Evolutionary conservation across 2,797 vertebrate genomes (phyloP).

Genomic region (Miichthys miiuy): DNA sequence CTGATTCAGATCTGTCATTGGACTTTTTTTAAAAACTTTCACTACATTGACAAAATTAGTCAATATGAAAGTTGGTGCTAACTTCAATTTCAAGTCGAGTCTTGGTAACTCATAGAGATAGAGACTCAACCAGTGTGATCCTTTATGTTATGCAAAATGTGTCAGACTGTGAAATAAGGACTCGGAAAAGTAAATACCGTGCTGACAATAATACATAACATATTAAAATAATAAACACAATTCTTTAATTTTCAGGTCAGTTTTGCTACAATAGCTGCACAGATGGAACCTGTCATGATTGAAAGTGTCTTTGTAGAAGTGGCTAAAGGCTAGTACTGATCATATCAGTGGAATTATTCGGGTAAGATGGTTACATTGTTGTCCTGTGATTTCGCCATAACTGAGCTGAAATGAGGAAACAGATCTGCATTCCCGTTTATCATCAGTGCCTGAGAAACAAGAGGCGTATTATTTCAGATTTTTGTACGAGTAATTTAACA

Average conservation of each 20-base stretch:
- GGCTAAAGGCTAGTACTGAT: background rate
- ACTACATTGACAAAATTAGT: background rate
- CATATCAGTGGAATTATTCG: background rate
- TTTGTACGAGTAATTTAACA: background rate
- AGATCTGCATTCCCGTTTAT: background rate
- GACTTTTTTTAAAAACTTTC: background rate
- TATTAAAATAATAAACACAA: background rate
- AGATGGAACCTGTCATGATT: background rate
- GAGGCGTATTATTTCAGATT: background rate
- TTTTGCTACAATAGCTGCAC: background rate
- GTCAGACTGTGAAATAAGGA: background rate
- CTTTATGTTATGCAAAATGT: slow-evolving; percentile 15
- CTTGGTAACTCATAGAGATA: background rate
- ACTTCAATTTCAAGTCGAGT: background rate
- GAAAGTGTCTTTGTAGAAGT: slow-evolving; percentile 3
- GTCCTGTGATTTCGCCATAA: background rate
- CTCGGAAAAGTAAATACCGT: background rate
- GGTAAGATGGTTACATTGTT: background rate
- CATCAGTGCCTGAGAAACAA: background rate
- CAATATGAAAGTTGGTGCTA: background rate
- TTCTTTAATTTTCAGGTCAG: background rate
- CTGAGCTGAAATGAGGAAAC: background rate
- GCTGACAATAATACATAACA: background rate
- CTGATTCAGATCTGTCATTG: background rate
- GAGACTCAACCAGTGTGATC: background rate